Conservation (phyloP, 2,113 vertebrate genomes). For the Tychaedon coryphoeus region DNA sequence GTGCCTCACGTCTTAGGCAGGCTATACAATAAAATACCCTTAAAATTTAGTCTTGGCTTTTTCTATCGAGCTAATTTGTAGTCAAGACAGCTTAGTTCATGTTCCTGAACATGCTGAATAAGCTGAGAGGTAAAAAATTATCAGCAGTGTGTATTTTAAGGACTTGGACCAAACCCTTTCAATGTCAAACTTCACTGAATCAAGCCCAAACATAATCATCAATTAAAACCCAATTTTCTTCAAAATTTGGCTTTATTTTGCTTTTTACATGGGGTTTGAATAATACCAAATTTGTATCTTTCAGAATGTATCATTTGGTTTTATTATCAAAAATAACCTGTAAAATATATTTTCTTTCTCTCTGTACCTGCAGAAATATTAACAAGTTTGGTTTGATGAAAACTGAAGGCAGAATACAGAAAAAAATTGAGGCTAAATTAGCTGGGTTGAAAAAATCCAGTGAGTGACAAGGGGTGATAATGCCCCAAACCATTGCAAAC, state of each 20-base stretch:
- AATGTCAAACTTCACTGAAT: background rate
- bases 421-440: background rate
- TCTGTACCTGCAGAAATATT: background rate
- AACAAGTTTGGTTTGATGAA: background rate
- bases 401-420: background rate
- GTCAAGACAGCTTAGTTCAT: background rate
- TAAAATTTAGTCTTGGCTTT: background rate
- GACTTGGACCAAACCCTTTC: background rate
- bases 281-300: background rate
- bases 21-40: slow-evolving; percentile 1
- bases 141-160: background rate
- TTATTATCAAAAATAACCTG: background rate
- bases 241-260: background rate
- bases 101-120: background rate
- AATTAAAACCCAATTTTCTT: background rate
- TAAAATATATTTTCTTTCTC: background rate
- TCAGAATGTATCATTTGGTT: background rate
- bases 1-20: background rate
- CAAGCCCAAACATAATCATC: background rate
- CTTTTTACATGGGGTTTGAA: background rate
- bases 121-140: background rate
- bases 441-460: background rate
- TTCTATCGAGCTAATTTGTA: background rate
- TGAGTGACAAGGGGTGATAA: background rate
- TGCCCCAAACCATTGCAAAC: background rate